Percentiles rank a stretch among this genome's conserved stretches.
Evolutionary conservation across 1,140 invertebrate species (phyloP).

Genomic region (Trachelipus rathkii): DNA sequence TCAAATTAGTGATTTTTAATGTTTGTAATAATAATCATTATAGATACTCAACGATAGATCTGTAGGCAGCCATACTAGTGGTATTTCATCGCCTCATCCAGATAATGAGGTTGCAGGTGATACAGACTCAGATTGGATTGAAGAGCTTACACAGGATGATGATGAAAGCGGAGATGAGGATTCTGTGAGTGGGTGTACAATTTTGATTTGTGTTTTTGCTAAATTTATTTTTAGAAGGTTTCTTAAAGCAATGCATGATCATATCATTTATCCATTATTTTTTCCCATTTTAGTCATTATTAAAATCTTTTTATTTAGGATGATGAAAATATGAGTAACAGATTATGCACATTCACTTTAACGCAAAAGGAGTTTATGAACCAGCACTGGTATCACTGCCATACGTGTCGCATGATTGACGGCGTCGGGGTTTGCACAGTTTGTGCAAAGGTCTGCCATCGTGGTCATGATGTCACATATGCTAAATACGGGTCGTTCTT

Average conservation of each 20-base stretch:
- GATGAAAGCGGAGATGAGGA: slow-evolving; percentile 89
- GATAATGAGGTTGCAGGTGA: slow-evolving; percentile 65
- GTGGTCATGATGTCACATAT: slow-evolving; percentile 93
- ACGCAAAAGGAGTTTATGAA: slow-evolving; percentile 98
- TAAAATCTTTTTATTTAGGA: slow-evolving; percentile 57
- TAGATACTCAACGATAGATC: slow-evolving; percentile 45
- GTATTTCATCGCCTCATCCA: slow-evolving; percentile 36
- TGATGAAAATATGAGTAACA: slow-evolving; percentile 88
- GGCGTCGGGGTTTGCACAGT: slow-evolving; percentile 95
- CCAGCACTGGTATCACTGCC: slow-evolving; percentile 92
- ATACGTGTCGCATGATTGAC: slow-evolving; percentile 97
- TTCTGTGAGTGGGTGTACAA: slow-evolving; percentile 53
- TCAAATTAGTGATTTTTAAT: too few species aligned
- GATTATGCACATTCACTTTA: slow-evolving; percentile 92
- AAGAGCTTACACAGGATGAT: slow-evolving; percentile 70
- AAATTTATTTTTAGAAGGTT: not conserved
- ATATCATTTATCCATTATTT: too few species aligned
- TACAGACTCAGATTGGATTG: slow-evolving; percentile 75
- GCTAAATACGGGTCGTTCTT: slow-evolving; percentile 98
- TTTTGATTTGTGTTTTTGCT: not conserved
- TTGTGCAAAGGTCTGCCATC: slow-evolving; percentile 93
- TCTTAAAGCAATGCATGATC: too few species aligned
- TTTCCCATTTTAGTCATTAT: slow-evolving; percentile 31
- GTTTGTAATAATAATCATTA: too few species aligned
- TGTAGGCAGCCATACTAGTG: slow-evolving; percentile 35